These are phyloP conservation scores for Torymus texanus DNA, from an alignment of 2,888 invertebrate genomes.

Conservation along the genomic window DNA sequence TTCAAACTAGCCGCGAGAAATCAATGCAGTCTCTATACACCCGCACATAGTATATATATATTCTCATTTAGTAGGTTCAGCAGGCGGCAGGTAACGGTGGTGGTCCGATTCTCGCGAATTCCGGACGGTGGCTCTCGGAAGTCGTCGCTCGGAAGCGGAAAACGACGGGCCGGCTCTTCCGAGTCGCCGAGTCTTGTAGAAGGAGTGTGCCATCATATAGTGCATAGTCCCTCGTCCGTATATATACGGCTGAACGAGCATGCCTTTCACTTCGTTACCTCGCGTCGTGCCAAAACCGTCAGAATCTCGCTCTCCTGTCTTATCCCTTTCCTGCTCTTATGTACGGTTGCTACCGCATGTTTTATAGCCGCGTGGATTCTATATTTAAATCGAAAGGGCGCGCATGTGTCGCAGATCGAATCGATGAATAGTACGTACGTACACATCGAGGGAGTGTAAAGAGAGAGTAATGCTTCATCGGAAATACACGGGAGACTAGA, in stretches of 20 bases:
- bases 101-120: constrained; percentile 56
- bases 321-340: not conserved
- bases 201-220: constrained; percentile 14
- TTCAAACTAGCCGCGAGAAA: constrained; percentile 18
- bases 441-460: too few relatives aligned
- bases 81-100: too few relatives aligned
- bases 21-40: not conserved
- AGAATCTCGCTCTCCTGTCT: not conserved
- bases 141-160: constrained; percentile 63
- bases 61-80: too few relatives aligned
- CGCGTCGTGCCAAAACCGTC: not conserved
- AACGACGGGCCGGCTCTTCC: constrained; percentile 63
- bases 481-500: too few relatives aligned
- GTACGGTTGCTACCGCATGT: too few relatives aligned
- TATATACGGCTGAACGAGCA: constrained; percentile 4
- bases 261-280: constrained; percentile 3
- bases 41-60: too few relatives aligned
- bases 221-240: constrained; percentile 9
- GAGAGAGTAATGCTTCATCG: too few relatives aligned
- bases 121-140: constrained; percentile 53
- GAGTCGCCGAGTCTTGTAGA: constrained; percentile 56
- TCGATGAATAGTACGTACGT: too few relatives aligned
- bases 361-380: not conserved
- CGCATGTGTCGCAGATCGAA: too few relatives aligned
- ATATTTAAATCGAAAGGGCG: not conserved